These are phyloP conservation scores for Cydia strobilella DNA, from an alignment of 1,140 invertebrate species.

Conservation along the genomic window DNA sequence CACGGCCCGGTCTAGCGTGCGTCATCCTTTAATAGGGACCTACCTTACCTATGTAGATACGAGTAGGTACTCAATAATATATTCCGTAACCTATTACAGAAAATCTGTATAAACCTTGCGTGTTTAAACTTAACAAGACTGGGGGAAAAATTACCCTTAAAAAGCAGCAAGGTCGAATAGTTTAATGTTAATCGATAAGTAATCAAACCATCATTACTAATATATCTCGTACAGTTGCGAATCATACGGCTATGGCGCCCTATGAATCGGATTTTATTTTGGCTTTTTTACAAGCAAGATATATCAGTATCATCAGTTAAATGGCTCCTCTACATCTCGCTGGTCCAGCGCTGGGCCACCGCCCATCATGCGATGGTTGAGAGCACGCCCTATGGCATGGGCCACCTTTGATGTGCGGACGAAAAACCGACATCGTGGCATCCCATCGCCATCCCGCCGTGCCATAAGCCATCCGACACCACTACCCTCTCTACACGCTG, in stretches of 20 bases:
- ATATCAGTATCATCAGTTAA: neutral
- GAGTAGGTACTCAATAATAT: neutral
- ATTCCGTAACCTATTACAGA: neutral
- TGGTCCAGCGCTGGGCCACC: too few relatives aligned
- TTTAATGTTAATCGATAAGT: slow-evolving; percentile 23
- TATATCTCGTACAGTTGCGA: slow-evolving; percentile 25
- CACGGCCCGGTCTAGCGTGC: too few relatives aligned
- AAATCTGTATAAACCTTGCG: neutral
- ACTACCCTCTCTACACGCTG: too few relatives aligned
- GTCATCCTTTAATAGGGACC: too few relatives aligned
- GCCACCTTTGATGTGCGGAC: too few relatives aligned
- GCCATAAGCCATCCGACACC: too few relatives aligned
- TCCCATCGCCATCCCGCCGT: too few relatives aligned
- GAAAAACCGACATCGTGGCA: too few relatives aligned
- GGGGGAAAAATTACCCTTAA: slow-evolving; percentile 12
- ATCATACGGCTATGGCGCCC: slow-evolving; percentile 53
- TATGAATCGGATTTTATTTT: slow-evolving; percentile 37
- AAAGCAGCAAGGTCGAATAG: slow-evolving; percentile 17
- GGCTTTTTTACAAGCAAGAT: slow-evolving; percentile 25
- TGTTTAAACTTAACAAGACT: slow-evolving; percentile 1
- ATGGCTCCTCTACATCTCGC: too few relatives aligned
- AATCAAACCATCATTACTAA: slow-evolving; percentile 19
- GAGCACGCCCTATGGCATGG: too few relatives aligned
- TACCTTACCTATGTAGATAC: too few relatives aligned
- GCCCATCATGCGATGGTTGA: too few relatives aligned